Percentiles rank a stretch among this genome's conserved stretches.
Conservation (phyloP, 2,797 vertebrate genomes). For the Macropus fuliginosus region DNA sequence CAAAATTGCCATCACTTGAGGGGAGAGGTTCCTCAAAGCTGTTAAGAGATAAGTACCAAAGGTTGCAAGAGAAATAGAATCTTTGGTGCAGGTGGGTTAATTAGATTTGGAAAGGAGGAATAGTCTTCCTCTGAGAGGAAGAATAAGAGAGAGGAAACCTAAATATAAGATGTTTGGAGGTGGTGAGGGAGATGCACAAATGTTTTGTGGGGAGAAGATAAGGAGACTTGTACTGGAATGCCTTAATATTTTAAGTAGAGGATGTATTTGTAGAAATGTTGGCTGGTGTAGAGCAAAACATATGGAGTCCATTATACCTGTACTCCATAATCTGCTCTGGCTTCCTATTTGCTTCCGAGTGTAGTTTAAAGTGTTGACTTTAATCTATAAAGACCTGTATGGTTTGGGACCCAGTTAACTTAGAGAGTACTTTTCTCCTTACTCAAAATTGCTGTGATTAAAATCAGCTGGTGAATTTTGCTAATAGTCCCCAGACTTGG, state of each 20-base stretch:
- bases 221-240: not conserved
- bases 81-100: rapidly evolving
- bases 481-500: not conserved
- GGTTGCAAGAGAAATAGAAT: not conserved
- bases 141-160: not conserved
- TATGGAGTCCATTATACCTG: not conserved
- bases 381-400: not conserved
- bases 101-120: not conserved
- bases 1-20: not conserved
- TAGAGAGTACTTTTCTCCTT: slow-evolving; percentile 1
- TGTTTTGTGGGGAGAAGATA: not conserved
- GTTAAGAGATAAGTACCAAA: not conserved
- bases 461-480: not conserved
- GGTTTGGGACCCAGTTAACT: slow-evolving; percentile 2
- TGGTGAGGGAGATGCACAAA: not conserved
- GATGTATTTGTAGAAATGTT: not conserved
- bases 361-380: not conserved
- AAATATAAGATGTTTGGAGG: not conserved
- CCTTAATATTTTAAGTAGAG: not conserved
- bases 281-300: not conserved
- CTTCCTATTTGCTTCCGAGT: not conserved
- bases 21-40: not conserved
- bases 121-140: not conserved
- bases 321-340: not conserved
- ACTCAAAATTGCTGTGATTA: slow-evolving; percentile 5